Percentiles rank a stretch among this genome's conserved stretches.
These are phyloP conservation scores for Megalops atlanticus DNA, from an alignment of 2,113 vertebrate species.

Conservation along the genomic window DNA sequence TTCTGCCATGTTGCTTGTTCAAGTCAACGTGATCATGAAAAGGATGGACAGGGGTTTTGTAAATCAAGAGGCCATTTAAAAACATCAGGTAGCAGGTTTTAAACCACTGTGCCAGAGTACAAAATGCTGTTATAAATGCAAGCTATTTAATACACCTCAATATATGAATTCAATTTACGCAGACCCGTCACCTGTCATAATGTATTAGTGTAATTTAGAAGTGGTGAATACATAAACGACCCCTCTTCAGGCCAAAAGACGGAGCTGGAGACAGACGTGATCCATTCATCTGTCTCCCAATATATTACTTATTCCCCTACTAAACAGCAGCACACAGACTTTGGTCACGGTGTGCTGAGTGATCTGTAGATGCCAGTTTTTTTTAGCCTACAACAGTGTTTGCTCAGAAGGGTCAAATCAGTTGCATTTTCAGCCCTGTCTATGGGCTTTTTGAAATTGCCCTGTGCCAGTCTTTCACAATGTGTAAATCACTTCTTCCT, in stretches of 20 bases:
- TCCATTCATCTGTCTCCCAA: background rate
- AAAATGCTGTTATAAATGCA: slow-evolving; percentile 22
- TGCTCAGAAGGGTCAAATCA: slow-evolving; percentile 1
- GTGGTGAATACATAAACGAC: slow-evolving; percentile 8
- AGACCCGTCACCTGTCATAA: slow-evolving; percentile 27
- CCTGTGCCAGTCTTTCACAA: background rate
- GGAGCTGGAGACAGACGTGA: background rate
- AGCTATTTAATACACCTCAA: slow-evolving; percentile 25
- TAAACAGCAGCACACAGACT: background rate
- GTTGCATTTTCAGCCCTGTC: slow-evolving; percentile 23
- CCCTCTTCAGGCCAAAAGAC: background rate
- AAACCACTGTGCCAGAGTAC: background rate
- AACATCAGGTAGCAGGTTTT: slow-evolving; percentile 2
- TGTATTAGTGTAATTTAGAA: slow-evolving; percentile 33
- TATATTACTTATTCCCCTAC: background rate
- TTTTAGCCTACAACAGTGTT: background rate
- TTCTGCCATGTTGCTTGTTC: background rate
- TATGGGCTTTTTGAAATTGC: background rate
- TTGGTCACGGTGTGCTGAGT: background rate
- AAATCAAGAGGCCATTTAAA: slow-evolving; percentile 17
- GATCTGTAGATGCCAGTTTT: background rate
- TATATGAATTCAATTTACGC: slow-evolving; percentile 34
- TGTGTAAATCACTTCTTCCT: slow-evolving; percentile 10
- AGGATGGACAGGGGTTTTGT: background rate
- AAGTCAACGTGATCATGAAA: background rate